phyloP scores from a whole-genome alignment of 1,140 invertebrate species.

The Drosophila aff. region DNA sequence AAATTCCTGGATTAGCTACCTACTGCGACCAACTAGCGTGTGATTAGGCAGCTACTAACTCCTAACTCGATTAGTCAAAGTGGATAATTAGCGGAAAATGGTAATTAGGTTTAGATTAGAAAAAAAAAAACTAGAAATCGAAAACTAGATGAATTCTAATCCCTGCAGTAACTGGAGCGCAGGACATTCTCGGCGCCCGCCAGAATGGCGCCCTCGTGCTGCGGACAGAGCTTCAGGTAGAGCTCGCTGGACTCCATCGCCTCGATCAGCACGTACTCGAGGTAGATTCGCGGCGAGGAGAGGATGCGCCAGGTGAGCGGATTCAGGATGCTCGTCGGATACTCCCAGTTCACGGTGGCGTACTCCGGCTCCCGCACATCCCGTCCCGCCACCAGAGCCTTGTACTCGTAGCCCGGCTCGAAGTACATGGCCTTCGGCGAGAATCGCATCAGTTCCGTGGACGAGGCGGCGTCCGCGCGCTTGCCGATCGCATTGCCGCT shows the following conservation, averaged over 20 bases:
- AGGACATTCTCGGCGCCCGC: constrained; percentile 86
- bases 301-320: constrained; percentile 93
- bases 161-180: constrained; percentile 86
- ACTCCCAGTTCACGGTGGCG: constrained; percentile 91
- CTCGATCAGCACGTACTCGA: constrained; percentile 90
- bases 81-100: background rate
- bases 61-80: background rate
- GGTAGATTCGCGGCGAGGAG: constrained; percentile 89
- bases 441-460: constrained; percentile 87
- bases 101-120: background rate
- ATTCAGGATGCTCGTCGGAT: constrained; percentile 91
- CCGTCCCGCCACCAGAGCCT: constrained; percentile 88
- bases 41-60: no score
- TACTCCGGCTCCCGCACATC: constrained; percentile 88
- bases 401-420: constrained; percentile 90
- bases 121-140: background rate
- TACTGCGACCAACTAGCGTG: background rate
- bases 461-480: constrained; percentile 19
- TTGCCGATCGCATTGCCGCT: constrained; percentile 58
- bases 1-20: constrained; percentile 1
- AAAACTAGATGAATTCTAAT: constrained; percentile 32
- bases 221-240: constrained; percentile 87
- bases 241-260: constrained; percentile 87
- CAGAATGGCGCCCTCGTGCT: constrained; percentile 86
- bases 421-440: constrained; percentile 86